Percentiles rank a stretch among this genome's conserved stretches.
phyloP scores from a whole-genome alignment of 2,113 vertebrate species.

The Ptilonorhynchus violaceus region DNA sequence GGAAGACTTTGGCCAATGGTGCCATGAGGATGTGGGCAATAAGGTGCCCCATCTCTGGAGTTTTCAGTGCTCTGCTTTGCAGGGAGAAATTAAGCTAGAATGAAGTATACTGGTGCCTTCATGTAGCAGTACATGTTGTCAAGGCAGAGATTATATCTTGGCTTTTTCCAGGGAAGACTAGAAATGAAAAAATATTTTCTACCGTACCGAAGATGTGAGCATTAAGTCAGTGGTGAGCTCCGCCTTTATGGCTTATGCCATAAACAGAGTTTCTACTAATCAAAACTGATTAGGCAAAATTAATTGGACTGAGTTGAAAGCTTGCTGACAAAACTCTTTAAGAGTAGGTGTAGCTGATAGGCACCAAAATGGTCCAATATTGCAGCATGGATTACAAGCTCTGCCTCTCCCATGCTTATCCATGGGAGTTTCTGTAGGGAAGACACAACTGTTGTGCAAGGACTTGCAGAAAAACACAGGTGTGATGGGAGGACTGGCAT shows the following conservation, averaged over 20 bases:
- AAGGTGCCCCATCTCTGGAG: neutral
- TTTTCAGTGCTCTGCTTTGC: neutral
- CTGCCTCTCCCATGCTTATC: neutral
- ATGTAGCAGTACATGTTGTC: neutral
- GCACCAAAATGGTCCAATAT: neutral
- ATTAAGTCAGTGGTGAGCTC: neutral
- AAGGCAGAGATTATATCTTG: neutral
- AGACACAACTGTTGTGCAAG: fast-evolving
- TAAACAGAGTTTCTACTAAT: neutral
- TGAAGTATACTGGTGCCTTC: neutral
- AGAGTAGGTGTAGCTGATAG: neutral
- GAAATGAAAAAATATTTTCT: neutral
- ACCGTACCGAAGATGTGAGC: neutral
- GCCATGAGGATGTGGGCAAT: neutral
- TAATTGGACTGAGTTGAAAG: neutral
- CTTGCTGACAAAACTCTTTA: neutral
- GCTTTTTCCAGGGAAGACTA: neutral
- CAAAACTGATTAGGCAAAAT: neutral
- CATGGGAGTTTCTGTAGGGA: neutral
- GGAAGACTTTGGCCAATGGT: neutral
- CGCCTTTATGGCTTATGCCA: neutral
- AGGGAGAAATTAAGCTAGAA: neutral
- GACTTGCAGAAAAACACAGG: neutral
- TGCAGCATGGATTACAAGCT: neutral
- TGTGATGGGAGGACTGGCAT: neutral